These are phyloP conservation scores for Monoplex corrugatus DNA, from an alignment of 2,888 invertebrate species.

Conservation along the genomic window DNA sequence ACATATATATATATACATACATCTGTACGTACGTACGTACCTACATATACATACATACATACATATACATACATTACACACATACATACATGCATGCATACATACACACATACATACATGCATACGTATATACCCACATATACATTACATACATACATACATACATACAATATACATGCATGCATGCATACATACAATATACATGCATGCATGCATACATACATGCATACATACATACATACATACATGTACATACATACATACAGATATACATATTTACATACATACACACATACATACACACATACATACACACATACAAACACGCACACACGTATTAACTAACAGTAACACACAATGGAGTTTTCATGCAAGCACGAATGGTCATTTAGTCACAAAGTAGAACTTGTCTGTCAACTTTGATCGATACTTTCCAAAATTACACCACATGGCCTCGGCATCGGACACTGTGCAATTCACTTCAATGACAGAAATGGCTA, in stretches of 20 bases:
- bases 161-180: not conserved
- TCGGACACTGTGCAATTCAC: too few species aligned
- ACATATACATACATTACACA: not conserved
- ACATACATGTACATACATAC: not conserved
- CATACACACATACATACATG: not conserved
- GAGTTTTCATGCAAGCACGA: too few species aligned
- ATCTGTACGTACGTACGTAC: not conserved
- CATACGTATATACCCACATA: not conserved
- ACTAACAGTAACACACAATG: not conserved
- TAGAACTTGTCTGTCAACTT: too few species aligned
- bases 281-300: not conserved
- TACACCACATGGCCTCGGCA: too few species aligned
- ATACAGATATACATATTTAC: not conserved
- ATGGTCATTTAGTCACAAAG: too few species aligned
- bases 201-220: not conserved
- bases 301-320: not conserved
- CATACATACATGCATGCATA: not conserved
- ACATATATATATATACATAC: too few species aligned
- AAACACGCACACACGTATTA: not conserved
- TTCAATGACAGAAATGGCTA: too few species aligned
- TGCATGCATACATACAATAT: not conserved
- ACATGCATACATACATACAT: conserved; percentile 1
- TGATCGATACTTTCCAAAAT: too few species aligned
- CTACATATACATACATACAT: not conserved
- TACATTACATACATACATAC: not conserved